Conservation (phyloP, 2,797 vertebrate genomes). For the Prunella strophiata region DNA sequence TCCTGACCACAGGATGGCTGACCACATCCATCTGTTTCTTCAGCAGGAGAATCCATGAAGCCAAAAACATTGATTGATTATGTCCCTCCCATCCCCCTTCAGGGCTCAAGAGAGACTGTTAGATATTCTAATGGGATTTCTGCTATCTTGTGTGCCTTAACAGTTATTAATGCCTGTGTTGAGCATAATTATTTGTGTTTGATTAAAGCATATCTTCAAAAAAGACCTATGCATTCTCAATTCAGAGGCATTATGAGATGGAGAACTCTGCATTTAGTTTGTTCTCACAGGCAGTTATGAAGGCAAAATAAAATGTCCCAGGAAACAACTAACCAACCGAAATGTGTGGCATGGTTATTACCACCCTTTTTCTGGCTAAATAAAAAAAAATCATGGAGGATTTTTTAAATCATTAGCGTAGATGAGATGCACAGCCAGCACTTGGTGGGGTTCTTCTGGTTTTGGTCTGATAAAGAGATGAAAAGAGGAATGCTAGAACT, state of each 20-base stretch:
- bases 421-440: background rate
- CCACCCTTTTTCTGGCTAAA: background rate
- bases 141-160: background rate
- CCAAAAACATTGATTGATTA: background rate
- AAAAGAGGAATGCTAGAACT: background rate
- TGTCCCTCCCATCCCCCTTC: background rate
- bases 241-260: background rate
- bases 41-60: background rate
- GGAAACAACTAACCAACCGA: background rate
- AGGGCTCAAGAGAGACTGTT: background rate
- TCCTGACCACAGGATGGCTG: background rate
- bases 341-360: background rate
- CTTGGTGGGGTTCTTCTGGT: background rate
- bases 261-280: background rate
- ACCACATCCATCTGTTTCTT: background rate
- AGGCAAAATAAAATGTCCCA: background rate
- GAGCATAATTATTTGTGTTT: background rate
- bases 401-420: background rate
- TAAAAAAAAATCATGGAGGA: background rate
- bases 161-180: background rate
- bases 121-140: background rate
- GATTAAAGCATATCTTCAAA: background rate
- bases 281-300: background rate
- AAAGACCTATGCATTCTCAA: background rate
- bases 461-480: background rate